These are phyloP conservation scores for Neomorphus geoffroyi DNA, from an alignment of 2,797 vertebrate species.

Conservation along the genomic window DNA sequence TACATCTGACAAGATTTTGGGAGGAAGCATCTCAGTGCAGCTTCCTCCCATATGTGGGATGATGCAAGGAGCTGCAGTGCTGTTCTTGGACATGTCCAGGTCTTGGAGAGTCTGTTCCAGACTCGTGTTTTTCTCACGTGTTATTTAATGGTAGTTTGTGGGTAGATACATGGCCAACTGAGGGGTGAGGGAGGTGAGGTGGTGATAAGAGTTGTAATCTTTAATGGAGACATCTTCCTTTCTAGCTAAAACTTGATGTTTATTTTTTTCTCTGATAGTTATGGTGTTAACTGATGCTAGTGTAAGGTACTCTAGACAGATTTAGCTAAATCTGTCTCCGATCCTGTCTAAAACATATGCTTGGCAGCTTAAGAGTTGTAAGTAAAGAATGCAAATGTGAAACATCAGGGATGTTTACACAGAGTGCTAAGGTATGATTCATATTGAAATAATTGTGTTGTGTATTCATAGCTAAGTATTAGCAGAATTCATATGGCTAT, in stretches of 20 bases:
- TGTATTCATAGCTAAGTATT: background rate
- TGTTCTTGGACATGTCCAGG: fast-evolving
- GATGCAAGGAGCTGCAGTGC: background rate
- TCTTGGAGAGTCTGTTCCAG: background rate
- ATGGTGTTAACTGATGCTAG: background rate
- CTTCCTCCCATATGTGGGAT: fast-evolving
- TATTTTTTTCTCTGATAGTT: background rate
- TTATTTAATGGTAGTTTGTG: background rate
- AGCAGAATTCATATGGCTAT: slow-evolving; percentile 10
- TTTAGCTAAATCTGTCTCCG: background rate
- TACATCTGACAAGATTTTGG: fast-evolving
- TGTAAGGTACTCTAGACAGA: background rate
- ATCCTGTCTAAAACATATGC: background rate
- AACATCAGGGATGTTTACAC: slow-evolving; percentile 8
- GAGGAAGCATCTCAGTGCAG: background rate
- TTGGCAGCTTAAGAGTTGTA: background rate
- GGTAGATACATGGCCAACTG: fast-evolving
- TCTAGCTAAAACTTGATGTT: background rate
- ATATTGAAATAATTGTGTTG: background rate
- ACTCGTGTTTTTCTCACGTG: background rate
- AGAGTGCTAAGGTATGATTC: background rate
- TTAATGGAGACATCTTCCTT: background rate
- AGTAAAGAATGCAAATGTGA: background rate
- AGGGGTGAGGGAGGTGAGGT: too few species aligned
- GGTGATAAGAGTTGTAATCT: background rate